Conservation (phyloP, 2,113 vertebrate genomes). For the Pluvianellus socialis region DNA sequence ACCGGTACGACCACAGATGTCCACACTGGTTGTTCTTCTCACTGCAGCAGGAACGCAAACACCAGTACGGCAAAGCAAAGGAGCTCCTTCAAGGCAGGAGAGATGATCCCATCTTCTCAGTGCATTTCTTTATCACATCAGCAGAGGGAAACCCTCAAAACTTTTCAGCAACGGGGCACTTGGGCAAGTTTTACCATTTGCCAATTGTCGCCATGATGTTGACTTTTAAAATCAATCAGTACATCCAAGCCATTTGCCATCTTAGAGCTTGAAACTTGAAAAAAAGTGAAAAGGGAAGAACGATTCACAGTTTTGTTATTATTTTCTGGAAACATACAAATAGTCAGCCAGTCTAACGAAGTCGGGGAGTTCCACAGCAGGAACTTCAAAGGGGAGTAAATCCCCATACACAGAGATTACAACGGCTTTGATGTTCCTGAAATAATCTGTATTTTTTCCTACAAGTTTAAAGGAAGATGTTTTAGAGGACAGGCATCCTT, state of each 20-base stretch:
- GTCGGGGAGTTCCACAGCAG: background rate
- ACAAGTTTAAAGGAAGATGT: background rate
- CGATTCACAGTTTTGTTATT: background rate
- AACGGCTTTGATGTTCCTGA: constrained; percentile 36
- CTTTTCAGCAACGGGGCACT: background rate
- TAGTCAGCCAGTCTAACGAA: background rate
- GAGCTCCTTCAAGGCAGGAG: background rate
- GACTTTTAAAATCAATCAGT: background rate
- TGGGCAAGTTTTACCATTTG: background rate
- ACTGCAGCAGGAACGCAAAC: background rate
- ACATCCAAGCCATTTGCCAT: background rate
- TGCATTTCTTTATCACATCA: background rate
- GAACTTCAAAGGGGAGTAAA: constrained; percentile 37
- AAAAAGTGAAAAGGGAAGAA: background rate
- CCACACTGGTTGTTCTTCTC: rapidly evolving
- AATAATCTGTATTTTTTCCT: background rate
- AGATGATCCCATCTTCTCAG: background rate
- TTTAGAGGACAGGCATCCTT: background rate
- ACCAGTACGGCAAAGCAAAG: background rate
- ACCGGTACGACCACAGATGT: rapidly evolving
- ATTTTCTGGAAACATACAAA: background rate
- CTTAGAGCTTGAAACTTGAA: background rate
- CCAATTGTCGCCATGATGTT: background rate
- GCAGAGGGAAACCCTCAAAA: background rate
- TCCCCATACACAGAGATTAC: constrained; percentile 24